Conservation (phyloP, 2,113 vertebrate genomes). For the Macquaria ambigua region DNA sequence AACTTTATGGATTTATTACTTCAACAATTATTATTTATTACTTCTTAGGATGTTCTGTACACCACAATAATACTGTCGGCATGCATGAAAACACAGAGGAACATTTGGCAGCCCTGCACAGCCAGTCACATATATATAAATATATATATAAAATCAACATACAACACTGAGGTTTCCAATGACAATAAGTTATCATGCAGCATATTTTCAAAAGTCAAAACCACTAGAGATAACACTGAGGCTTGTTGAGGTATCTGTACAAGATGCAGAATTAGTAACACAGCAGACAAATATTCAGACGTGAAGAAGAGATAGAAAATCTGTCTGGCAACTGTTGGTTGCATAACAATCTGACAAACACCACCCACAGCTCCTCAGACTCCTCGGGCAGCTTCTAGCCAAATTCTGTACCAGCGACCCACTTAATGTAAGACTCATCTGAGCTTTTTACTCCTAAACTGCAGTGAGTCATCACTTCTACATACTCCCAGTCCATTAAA, state of each 20-base stretch:
- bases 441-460: background rate
- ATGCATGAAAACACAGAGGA: background rate
- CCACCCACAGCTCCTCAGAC: background rate
- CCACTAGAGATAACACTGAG: background rate
- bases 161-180: background rate
- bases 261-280: background rate
- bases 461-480: background rate
- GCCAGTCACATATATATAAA: no score
- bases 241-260: background rate
- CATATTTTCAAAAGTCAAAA: background rate
- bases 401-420: background rate
- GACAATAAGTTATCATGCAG: background rate
- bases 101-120: background rate
- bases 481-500: background rate
- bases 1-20: background rate
- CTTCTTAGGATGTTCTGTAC: no score
- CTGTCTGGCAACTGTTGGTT: background rate
- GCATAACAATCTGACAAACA: background rate
- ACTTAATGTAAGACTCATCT: background rate
- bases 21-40: background rate
- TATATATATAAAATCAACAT: background rate
- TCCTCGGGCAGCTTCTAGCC: background rate
- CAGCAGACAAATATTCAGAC: background rate
- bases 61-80: background rate
- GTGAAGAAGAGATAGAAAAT: background rate